Conservation (phyloP, 1,140 invertebrate genomes). For the Drosophila burlai region DNA sequence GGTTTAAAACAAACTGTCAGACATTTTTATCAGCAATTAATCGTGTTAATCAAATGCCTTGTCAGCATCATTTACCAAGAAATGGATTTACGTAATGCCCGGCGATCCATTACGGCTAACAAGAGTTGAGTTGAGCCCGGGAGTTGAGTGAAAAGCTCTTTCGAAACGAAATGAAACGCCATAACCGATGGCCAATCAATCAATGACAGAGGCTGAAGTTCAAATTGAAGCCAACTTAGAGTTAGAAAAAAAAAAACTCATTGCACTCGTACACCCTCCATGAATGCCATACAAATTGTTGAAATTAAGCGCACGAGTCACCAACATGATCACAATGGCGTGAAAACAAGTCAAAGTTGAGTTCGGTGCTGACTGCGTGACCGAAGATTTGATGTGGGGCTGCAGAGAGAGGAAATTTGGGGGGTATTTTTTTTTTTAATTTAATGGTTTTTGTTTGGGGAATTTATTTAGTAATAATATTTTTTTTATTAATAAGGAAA, state of each 20-base stretch:
- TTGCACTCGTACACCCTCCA: slow-evolving; percentile 55
- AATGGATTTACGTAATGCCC: slow-evolving; percentile 69
- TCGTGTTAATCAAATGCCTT: slow-evolving; percentile 84
- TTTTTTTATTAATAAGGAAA: not conserved
- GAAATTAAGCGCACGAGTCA: slow-evolving; percentile 82
- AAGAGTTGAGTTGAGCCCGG: slow-evolving; percentile 40
- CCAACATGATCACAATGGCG: slow-evolving; percentile 72
- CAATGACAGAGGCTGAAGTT: slow-evolving; percentile 61
- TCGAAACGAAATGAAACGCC: slow-evolving; percentile 33
- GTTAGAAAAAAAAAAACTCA: slow-evolving; percentile 55
- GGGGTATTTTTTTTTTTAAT: not conserved
- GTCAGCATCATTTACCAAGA: slow-evolving; percentile 80
- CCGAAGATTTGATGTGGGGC: slow-evolving; percentile 42
- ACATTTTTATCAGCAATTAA: slow-evolving; percentile 84
- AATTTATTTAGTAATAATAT: not conserved
- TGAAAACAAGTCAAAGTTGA: slow-evolving; percentile 72
- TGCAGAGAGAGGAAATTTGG: slow-evolving; percentile 8
- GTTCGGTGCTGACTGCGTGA: slow-evolving; percentile 63
- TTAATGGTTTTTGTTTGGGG: not conserved
- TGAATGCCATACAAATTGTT: slow-evolving; percentile 69
- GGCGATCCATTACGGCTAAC: slow-evolving; percentile 46
- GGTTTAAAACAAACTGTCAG: slow-evolving; percentile 72
- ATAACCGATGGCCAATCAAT: slow-evolving; percentile 69
- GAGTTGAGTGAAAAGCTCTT: slow-evolving; percentile 66
- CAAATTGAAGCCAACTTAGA: slow-evolving; percentile 40